These are phyloP conservation scores for Tineola bisselliella DNA, from an alignment of 2,888 invertebrate species.

Conservation along the genomic window DNA sequence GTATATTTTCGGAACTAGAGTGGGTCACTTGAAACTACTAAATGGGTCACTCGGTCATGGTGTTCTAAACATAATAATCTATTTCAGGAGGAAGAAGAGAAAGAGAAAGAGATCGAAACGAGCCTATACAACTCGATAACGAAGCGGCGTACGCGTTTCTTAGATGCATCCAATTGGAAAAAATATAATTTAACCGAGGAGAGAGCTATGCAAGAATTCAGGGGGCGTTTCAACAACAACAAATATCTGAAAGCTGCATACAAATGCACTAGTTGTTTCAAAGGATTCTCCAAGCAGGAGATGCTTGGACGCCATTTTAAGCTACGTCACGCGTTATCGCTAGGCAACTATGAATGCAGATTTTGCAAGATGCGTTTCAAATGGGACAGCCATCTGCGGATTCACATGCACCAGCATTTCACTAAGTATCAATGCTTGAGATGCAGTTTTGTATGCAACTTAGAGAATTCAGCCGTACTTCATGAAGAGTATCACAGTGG, in stretches of 20 bases:
- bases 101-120: slow-evolving; percentile 14
- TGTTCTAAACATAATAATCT: too few species aligned
- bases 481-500: slow-evolving; percentile 55
- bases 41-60: too few species aligned
- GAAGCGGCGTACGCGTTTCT: slow-evolving; percentile 24
- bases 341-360: slow-evolving; percentile 35
- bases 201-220: slow-evolving; percentile 41
- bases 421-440: slow-evolving; percentile 40
- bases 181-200: slow-evolving; percentile 38
- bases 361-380: slow-evolving; percentile 48
- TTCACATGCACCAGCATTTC: slow-evolving; percentile 44
- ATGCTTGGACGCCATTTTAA: slow-evolving; percentile 40
- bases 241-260: slow-evolving; percentile 36
- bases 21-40: too few species aligned
- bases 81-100: slow-evolving; percentile 20
- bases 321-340: slow-evolving; percentile 21
- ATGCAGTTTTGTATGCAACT: slow-evolving; percentile 36
- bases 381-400: slow-evolving; percentile 34
- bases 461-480: slow-evolving; percentile 41
- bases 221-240: slow-evolving; percentile 28
- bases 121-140: not conserved
- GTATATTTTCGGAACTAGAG: too few species aligned
- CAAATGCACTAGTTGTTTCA: slow-evolving; percentile 46
- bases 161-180: slow-evolving; percentile 41
- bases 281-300: slow-evolving; percentile 46